Conservation (phyloP, 2,113 vertebrate genomes). For the Oceanodroma tethys region DNA sequence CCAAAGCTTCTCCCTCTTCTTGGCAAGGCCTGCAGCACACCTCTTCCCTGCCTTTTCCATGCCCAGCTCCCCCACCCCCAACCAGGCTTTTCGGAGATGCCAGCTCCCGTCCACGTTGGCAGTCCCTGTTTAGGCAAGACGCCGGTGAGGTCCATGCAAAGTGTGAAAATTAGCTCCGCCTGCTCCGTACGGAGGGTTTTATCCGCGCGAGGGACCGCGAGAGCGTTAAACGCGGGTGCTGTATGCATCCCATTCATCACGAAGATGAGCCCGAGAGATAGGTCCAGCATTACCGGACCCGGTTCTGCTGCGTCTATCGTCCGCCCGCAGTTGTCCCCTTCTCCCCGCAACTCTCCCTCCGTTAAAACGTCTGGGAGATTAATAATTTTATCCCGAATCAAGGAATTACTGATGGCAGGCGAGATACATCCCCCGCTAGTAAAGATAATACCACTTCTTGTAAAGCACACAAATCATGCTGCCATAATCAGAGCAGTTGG, state of each 20-base stretch:
- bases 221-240: background rate
- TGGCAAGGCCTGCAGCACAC: background rate
- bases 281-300: background rate
- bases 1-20: background rate
- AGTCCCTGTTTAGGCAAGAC: background rate
- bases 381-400: background rate
- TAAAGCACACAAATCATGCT: background rate
- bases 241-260: background rate
- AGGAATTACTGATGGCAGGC: background rate
- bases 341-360: background rate
- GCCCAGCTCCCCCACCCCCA: background rate
- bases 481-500: fast-evolving
- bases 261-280: background rate
- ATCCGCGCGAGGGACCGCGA: fast-evolving
- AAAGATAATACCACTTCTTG: background rate
- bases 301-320: background rate
- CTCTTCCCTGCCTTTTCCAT: background rate
- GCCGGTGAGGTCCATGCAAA: fast-evolving
- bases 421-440: background rate
- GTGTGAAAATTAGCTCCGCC: background rate
- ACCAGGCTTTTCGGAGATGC: background rate
- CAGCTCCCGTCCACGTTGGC: background rate
- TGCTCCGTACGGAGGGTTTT: background rate
- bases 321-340: fast-evolving
- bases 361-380: background rate